phyloP scores from a whole-genome alignment of 2,113 vertebrate genomes.

The Catagonus wagneri region DNA sequence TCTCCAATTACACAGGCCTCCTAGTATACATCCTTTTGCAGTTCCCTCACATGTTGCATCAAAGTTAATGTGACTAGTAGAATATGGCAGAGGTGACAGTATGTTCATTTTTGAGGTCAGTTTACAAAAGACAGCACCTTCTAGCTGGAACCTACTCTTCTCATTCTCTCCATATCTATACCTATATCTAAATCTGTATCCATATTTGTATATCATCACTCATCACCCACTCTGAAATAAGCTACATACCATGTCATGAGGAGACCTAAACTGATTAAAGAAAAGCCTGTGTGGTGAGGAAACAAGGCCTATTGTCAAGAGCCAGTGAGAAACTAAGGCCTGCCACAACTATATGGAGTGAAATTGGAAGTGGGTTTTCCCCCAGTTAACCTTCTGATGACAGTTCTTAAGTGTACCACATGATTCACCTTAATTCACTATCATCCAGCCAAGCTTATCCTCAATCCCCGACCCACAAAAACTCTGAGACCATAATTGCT shows the following conservation, averaged over 20 bases:
- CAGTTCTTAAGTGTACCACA: not conserved
- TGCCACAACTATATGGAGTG: not conserved
- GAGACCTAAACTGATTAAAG: fast-evolving
- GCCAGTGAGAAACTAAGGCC: not conserved
- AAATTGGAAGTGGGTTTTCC: not conserved
- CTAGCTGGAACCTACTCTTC: not conserved
- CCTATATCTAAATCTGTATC: not conserved
- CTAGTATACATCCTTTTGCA: not conserved
- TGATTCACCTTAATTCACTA: not conserved
- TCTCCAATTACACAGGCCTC: not conserved
- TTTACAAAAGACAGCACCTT: not conserved
- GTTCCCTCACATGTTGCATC: not conserved
- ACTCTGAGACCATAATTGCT: not conserved
- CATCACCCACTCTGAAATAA: not conserved
- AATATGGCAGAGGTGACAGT: not conserved
- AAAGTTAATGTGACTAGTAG: not conserved
- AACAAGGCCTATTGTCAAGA: not conserved
- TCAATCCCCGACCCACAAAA: not conserved
- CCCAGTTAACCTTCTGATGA: not conserved
- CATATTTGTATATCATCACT: not conserved
- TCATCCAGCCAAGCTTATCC: fast-evolving
- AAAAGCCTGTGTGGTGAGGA: not conserved
- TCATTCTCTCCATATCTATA: not conserved
- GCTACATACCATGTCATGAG: not conserved
- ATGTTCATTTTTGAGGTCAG: not conserved